Evolutionary conservation across 2,888 invertebrate species (phyloP), one percentile per base, ranked within the genome.

Genomic region (Tridacna crocea): DNA sequence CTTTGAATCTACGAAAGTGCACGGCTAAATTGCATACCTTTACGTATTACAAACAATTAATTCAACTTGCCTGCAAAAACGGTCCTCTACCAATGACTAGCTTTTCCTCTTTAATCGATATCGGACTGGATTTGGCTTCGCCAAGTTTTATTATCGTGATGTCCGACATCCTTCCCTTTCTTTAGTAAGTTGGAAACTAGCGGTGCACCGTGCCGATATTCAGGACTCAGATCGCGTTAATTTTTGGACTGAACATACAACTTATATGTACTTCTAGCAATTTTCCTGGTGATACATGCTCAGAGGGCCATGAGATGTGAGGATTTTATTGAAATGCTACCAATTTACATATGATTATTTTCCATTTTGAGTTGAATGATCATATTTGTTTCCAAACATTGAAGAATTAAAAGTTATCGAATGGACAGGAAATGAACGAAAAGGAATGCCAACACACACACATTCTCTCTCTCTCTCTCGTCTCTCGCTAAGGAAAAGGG

Each of bases 31-130:
- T 36, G 36, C 36, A 36, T 36, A 36, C 36, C 36, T 36, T 36
- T 8, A 36, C 36, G 8, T 4, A 36, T 36, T 36, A 36, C 36
- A 36, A 36, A 36, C 36, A 4, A 4, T 36, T 36, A 36, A 36
- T 10, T 51, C 11, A 11, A 22, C 58, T 26, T 85, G 93, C 93
- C 92, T 93, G 90, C 22, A 93, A 83, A 77, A 93, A 92, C 22
- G 92, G 91, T n/a, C 93, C 93, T 86, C 93, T 85, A 27, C 93
- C 93, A 77, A 93, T 92, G 15, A 92, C 91, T 26, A 91, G 92
- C 79, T 91, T 90, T 12, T 88, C 90, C 13, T 88, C 88, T 27
- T 88, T 88, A 22, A 92, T 88, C 46, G 82, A 77, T 24, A 91
- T 90, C 8, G 87, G 79, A 61, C 80, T 82, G 51, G 85, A 74